A percentile compares a stretch with the other conserved stretches of the same genome.
These are phyloP conservation scores for Halichondria panicea DNA, from an alignment of 37 sponge, comb jelly and placozoan genomes.

Conservation along the genomic window DNA sequence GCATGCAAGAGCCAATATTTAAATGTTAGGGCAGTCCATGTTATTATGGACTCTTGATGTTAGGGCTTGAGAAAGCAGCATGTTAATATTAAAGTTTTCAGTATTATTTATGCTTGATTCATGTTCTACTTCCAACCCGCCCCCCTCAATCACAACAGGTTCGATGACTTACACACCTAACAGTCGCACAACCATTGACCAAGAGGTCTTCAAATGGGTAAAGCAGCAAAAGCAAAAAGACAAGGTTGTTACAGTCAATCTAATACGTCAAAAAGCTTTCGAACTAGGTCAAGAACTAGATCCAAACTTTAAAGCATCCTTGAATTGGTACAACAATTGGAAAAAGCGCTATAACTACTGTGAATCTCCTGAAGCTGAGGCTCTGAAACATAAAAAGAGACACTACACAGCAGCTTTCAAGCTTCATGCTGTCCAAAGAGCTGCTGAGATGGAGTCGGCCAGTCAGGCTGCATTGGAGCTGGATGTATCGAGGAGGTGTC, in stretches of 20 bases:
- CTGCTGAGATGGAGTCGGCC: slow-evolving; percentile 67
- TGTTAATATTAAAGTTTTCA: too few species aligned
- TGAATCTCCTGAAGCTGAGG: slow-evolving; percentile 64
- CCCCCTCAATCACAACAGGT: background rate
- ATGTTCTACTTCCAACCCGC: too few species aligned
- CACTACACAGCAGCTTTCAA: slow-evolving; percentile 86
- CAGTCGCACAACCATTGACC: slow-evolving; percentile 65
- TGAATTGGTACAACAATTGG: slow-evolving; percentile 89
- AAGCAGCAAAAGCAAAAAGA: slow-evolving; percentile 54
- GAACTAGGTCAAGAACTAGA: slow-evolving; percentile 73
- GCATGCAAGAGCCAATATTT: too few species aligned
- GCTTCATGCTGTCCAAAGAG: slow-evolving; percentile 70
- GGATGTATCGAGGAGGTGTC: slow-evolving; percentile 75
- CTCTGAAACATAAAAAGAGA: slow-evolving; percentile 65
- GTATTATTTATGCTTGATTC: too few species aligned
- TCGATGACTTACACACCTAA: slow-evolving; percentile 47
- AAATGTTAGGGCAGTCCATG: too few species aligned
- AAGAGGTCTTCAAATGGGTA: slow-evolving; percentile 80
- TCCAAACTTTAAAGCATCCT: slow-evolving; percentile 80
- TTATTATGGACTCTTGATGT: too few species aligned
- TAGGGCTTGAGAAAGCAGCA: too few species aligned
- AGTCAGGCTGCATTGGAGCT: slow-evolving; percentile 81
- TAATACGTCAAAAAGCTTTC: slow-evolving; percentile 78
- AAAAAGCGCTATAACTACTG: slow-evolving; percentile 71
- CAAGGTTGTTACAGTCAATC: slow-evolving; percentile 59